Evolutionary conservation across 2,113 vertebrate genomes (phyloP).

Genomic region (Dasypus novemcinctus): DNA sequence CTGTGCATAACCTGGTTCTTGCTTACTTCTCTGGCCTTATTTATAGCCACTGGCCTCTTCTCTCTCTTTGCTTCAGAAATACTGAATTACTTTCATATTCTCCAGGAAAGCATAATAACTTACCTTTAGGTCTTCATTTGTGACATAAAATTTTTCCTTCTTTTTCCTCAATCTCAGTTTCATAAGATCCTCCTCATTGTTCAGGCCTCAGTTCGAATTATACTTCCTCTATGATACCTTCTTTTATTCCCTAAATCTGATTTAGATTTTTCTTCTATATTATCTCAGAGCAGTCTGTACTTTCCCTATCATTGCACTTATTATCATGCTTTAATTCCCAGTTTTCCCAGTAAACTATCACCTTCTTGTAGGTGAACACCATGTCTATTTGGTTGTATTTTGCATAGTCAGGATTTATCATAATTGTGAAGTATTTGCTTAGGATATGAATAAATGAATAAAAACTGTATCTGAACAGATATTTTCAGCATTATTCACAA

Average conservation of each 20-base stretch:
- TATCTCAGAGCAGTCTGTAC: background rate
- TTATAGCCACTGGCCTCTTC: background rate
- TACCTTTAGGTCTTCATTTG: background rate
- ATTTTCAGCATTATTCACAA: no score
- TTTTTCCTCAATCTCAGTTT: background rate
- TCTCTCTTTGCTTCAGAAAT: background rate
- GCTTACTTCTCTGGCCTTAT: background rate
- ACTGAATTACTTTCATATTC: conserved; percentile 1
- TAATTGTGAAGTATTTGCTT: background rate
- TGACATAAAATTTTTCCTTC: background rate
- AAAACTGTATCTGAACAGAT: background rate
- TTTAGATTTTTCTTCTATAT: background rate
- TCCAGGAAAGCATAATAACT: background rate
- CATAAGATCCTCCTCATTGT: background rate
- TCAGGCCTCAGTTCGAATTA: background rate
- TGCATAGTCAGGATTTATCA: background rate
- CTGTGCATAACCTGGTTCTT: background rate
- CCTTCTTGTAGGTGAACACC: background rate
- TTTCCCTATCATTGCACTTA: background rate
- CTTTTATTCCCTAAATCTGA: background rate
- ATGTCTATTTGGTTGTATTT: background rate
- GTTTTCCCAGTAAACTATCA: background rate
- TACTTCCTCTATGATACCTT: background rate
- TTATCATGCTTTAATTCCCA: background rate
- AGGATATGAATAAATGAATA: background rate